Evolutionary conservation across 2,797 vertebrate genomes (phyloP), one percentile per base, ranked within the genome.

Genomic region (Halcyon badia): DNA sequence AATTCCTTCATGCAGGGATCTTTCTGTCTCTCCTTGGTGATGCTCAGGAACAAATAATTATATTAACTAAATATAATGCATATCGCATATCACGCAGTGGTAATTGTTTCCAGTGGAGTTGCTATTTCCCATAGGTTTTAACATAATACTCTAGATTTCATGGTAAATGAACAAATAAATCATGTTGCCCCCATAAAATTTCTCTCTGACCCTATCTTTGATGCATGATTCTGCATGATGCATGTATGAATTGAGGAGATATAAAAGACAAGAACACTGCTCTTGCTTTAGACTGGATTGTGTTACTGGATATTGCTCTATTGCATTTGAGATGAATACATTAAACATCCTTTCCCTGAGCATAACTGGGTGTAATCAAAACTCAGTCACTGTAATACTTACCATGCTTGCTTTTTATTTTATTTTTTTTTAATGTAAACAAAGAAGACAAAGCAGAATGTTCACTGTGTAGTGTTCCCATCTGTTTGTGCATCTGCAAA

Each of bases 101-200:
- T 90, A 96, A 93, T 92, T 96, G 90, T 97, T 96, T 97, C 93
- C 86, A 90, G 68, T 75, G 92, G 81, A 89, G 68, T 61, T 69
- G 52, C 78, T 61, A 14, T 84, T 83, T 90, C 84, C 93, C 86
- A n/a, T 62, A 95, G 68, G 83, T 87, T 92, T 96, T 91, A 83
- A 81, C 46, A 62, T 89, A 92, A 80, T 80, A 83, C 71, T 73
- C 26, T 19, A 87, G 77, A 94, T 95, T 96, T 97, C 92, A 71
- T 75, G 83, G 78, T 77, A 96, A 96, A 87, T 87, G 83, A 94
- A 90, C 26, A 89, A 93, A 91, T 94, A 96, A 94, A 92, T 94
- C 71, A 31, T 21, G 6, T 78, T 94, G 39, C 44, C 60, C 73
- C 60, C 26, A 65, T 41, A 85, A 92, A 80, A 96, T 90, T 95